Percentiles rank a stretch among this genome's conserved stretches.
phyloP scores from a whole-genome alignment of 2,797 vertebrate species.

The Loriculus beryllinus region DNA sequence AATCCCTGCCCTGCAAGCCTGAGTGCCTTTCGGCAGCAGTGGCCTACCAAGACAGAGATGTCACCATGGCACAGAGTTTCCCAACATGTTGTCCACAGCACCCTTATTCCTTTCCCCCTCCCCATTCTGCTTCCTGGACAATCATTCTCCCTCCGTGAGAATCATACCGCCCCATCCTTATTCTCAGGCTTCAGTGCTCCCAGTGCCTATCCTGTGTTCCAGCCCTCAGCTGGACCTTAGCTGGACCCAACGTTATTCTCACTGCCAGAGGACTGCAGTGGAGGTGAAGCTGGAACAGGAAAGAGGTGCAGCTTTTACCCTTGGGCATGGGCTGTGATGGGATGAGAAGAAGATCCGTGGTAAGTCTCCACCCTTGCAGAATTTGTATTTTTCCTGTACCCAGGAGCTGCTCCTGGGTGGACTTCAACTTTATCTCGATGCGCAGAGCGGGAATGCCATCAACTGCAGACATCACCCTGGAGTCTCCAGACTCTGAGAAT shows the following conservation, averaged over 20 bases:
- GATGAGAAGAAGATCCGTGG: neutral
- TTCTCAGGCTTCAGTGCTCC: neutral
- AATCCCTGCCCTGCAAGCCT: neutral
- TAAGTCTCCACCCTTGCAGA: neutral
- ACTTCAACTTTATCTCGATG: neutral
- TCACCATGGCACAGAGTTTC: neutral
- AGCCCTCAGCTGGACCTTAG: neutral
- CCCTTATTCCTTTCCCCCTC: neutral
- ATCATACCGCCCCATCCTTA: neutral
- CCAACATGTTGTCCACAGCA: neutral
- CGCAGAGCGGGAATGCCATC: neutral
- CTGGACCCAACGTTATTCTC: neutral
- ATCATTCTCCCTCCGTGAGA: neutral
- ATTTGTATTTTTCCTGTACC: neutral
- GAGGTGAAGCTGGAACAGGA: neutral
- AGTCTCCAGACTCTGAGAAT: neutral
- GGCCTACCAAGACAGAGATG: neutral
- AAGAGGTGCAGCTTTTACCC: neutral
- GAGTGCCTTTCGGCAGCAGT: neutral
- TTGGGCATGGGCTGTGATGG: neutral
- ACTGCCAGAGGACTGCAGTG: accelerated
- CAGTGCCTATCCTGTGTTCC: neutral
- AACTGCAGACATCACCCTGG: neutral
- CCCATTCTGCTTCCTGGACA: neutral
- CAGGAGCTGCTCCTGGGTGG: neutral